Evolutionary conservation across 2,797 vertebrate species (phyloP), one percentile per base, ranked within the genome.

Genomic region (Danio choprae): DNA sequence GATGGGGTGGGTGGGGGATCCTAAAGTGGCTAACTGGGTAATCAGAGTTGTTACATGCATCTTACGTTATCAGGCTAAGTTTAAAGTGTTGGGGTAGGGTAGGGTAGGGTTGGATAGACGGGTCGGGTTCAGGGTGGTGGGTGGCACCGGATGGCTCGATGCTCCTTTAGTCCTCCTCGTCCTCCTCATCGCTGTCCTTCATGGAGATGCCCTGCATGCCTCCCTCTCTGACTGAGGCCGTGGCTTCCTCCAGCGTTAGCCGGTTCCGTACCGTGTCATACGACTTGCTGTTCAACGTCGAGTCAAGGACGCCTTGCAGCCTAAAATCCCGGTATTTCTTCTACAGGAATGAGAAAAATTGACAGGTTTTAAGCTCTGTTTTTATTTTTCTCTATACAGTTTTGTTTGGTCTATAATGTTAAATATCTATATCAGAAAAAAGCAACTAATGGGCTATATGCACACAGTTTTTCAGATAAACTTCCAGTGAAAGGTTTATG

Each of bases 241-340:
- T 97, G 86, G 98, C 97, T 90, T 99, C 98, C 87, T 99, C 98
- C 77, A 99, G 73, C 0, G 95, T 98, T 88, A 99, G 95, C 70
- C 98, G 93, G 93, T 97, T 99, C 87, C 97, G 96, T 88, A 99
- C 96, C 5, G 98, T 99, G 60, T 99, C 98, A 0, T 99, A 99
- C 89, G 96, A 97, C 95, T 99, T 99, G 87, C 96, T 99, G 95
- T 99, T 99, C 81, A 99, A 90, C 75, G 98, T 99, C 77, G 97
- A 98, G 94, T 99, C 98, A 81, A 99, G 95, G 85, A 99, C 98
- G 0, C 98, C 98, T 94, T 99, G 98, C 91, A 99, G 96, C 90
- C 98, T 96, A 89, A 99, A 99, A 94, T 99, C 98, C 84, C 98
- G 93, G 90, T 99, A 99, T n/a, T 96, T 97, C 95, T 99, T 99